phyloP scores from a whole-genome alignment of 2,797 vertebrate genomes.

The Sciurus vulgaris region DNA sequence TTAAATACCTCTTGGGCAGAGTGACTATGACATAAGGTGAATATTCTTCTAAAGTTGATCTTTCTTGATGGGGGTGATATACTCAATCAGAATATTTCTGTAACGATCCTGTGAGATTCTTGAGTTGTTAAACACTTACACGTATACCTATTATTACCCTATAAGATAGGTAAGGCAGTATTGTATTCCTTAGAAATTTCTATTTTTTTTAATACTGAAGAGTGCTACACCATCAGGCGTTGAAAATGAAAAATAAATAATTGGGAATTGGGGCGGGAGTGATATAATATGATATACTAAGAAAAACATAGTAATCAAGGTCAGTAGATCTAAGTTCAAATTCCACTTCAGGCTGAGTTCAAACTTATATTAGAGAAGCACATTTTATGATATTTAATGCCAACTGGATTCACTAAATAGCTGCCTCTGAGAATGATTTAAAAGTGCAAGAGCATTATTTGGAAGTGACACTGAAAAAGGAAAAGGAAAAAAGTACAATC shows the following conservation, averaged over 20 bases:
- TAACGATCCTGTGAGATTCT: neutral
- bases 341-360: neutral
- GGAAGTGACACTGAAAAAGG: neutral
- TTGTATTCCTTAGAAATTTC: neutral
- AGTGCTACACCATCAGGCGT: neutral
- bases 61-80: neutral
- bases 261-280: accelerated
- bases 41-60: constrained; percentile 14
- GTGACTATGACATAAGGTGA: neutral
- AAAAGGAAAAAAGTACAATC: neutral
- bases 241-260: neutral
- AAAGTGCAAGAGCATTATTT: neutral
- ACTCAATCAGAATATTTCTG: constrained; percentile 2
- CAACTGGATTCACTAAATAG: neutral
- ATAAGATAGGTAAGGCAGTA: neutral
- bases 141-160: neutral
- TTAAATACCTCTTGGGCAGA: neutral
- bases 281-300: neutral
- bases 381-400: neutral
- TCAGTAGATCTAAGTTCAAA: constrained; percentile 19
- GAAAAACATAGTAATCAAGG: neutral
- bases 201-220: neutral
- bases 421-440: neutral
- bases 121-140: neutral
- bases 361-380: neutral